Base-by-base conservation (phyloP, 1,140 invertebrate species). In the Penaeus vannamei region DNA sequence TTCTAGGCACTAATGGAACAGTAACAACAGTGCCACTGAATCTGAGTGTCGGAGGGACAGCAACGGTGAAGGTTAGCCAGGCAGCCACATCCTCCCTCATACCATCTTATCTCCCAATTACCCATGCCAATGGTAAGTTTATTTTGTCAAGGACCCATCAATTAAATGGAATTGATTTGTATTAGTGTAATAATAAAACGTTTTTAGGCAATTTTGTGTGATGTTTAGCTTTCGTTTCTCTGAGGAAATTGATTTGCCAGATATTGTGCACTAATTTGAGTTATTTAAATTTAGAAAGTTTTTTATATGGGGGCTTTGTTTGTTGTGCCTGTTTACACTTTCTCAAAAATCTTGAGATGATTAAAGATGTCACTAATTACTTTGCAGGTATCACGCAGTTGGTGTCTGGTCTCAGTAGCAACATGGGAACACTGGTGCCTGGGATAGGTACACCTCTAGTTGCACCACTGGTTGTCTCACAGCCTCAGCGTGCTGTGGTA, bases 351-450 rank as follows among this genome's bases (percentile, higher is more conserved):
- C n/a, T 76, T 17, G 2, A 76, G 26, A 76, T 36, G 12, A 26
- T n/a, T 76, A 19, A 17, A 20, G 5, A 36, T 22, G 32, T 32
- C 26, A 76, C 7, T 29, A 26, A 72, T 20, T 29, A 26, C 69
- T 76, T 93, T 92, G 93, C 93, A 90, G 93, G 93, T 91, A 93
- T 94, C 92, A 92, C 93, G 36, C 93, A 93, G 90, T 93, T 93
- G 64, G 93, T 94, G 53, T 92, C 93, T 8, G 93, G 91, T 64
- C 86, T 91, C 26, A 93, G 84, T 92, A 93, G 82, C 64, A 86
- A 77, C 77, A 80, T 86, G 76, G 84, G 84, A 85, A 86, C 88
- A 1, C 79, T 90, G 36, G 88, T 90, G 19, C 85, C 88, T 26
- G 84, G 88, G 42, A 60, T 90, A 36, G 88, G 88, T 32, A 53